Conservation (phyloP, 1,140 invertebrate genomes). For the Sminthurides bifidus region DNA sequence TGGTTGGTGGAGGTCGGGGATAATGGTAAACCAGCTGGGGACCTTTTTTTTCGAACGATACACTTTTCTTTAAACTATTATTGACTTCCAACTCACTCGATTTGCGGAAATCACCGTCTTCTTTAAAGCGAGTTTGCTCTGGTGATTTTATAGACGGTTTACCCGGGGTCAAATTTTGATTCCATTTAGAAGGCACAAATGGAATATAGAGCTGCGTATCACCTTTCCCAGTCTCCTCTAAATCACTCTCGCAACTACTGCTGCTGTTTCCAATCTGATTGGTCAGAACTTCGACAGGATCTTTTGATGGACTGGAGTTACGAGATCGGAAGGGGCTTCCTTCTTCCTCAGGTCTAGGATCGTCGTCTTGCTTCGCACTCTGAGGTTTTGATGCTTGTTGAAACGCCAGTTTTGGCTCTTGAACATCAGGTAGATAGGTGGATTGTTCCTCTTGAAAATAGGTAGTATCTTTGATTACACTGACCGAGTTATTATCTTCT, state of each 20-base stretch:
- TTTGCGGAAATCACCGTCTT: too few relatives aligned
- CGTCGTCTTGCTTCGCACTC: background rate
- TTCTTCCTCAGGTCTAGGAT: conserved; percentile 40
- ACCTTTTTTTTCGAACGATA: conserved; percentile 30
- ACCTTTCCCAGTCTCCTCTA: conserved; percentile 34
- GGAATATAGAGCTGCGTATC: conserved; percentile 8
- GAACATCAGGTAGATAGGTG: too few relatives aligned
- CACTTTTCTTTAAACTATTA: conserved; percentile 23
- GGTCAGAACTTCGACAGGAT: background rate
- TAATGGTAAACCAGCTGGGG: conserved; percentile 31
- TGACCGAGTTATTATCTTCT: background rate
- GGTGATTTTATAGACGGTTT: conserved; percentile 29
- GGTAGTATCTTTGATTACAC: conserved; percentile 22
- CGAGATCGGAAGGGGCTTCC: conserved; percentile 55
- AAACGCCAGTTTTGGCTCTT: too few relatives aligned
- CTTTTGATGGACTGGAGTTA: conserved; percentile 39
- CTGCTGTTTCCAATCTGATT: background rate
- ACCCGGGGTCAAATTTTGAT: conserved; percentile 21
- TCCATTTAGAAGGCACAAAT: conserved; percentile 31
- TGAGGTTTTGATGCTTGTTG: background rate
- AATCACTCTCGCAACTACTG: background rate
- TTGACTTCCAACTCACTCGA: too few relatives aligned
- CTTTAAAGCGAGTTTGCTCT: too few relatives aligned
- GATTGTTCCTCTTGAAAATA: conserved; percentile 2
- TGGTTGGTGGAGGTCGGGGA: conserved; percentile 32